Conservation (phyloP, 1,140 invertebrate species). For the Drosophila varians region DNA sequence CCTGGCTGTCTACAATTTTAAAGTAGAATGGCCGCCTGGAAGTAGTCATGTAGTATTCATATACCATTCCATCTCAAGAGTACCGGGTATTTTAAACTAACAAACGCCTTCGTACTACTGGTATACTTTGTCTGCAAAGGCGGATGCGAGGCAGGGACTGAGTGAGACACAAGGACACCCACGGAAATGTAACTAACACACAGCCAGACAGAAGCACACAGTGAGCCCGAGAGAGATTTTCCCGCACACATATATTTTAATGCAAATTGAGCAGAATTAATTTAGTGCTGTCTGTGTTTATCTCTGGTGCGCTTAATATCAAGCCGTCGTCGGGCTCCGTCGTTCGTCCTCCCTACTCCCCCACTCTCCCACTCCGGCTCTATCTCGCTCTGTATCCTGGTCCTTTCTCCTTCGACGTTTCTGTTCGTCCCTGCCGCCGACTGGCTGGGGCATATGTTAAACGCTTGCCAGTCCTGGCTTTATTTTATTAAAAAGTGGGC, state of each 20-base stretch:
- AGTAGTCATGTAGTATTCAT: not conserved
- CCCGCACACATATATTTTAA: conserved; percentile 69
- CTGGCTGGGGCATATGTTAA: conserved; percentile 68
- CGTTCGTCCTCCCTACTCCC: conserved; percentile 12
- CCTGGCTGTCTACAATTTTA: not conserved
- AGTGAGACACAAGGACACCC: conserved; percentile 14
- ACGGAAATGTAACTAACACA: conserved; percentile 70
- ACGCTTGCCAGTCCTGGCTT: conserved; percentile 62
- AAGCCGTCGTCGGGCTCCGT: conserved; percentile 59
- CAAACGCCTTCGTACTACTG: conserved; percentile 3
- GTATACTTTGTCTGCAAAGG: not conserved
- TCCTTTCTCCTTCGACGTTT: conserved; percentile 1
- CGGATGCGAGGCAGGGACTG: not conserved
- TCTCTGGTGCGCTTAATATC: conserved; percentile 76
- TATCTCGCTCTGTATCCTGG: not conserved
- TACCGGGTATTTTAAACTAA: conserved; percentile 50
- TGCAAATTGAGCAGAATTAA: conserved; percentile 83
- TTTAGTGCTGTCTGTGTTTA: conserved; percentile 79
- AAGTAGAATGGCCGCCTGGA: not conserved
- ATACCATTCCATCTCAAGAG: not conserved
- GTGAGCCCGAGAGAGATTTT: conserved; percentile 7
- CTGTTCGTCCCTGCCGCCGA: conserved; percentile 5
- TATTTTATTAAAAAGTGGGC: conserved; percentile 74
- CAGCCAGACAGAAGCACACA: conserved; percentile 15
- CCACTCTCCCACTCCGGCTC: not conserved